Conservation (phyloP, 1,140 invertebrate species). For the Cylas formicarius region DNA sequence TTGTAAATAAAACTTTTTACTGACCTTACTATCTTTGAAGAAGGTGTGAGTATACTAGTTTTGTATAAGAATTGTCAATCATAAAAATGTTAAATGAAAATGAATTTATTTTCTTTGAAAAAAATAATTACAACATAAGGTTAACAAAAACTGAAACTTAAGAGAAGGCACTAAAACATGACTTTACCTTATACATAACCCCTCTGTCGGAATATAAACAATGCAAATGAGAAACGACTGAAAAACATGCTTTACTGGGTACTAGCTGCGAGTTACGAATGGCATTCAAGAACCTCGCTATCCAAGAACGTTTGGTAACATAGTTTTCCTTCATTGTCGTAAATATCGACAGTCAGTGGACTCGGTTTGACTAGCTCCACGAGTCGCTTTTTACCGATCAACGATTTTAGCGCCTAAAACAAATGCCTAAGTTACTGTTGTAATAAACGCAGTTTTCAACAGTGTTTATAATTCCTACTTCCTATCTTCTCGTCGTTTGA, state of each 20-base stretch:
- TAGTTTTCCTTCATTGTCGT: conserved; percentile 1
- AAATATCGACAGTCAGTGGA: conserved; percentile 12
- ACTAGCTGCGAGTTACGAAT: too few relatives aligned
- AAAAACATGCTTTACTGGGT: not conserved
- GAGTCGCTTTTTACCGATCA: conserved; percentile 3
- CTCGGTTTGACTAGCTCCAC: conserved; percentile 4
- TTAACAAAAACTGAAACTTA: conserved; percentile 16
- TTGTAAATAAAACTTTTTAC: too few relatives aligned
- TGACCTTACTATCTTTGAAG: too few relatives aligned
- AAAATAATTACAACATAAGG: conserved; percentile 18
- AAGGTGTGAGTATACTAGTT: too few relatives aligned
- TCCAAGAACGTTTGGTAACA: conserved; percentile 11
- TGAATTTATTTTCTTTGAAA: too few relatives aligned
- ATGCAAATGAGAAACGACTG: not conserved
- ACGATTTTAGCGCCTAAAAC: conserved; percentile 6
- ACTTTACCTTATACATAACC: not conserved
- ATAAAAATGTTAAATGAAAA: too few relatives aligned
- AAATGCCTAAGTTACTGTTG: not conserved
- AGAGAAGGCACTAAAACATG: conserved; percentile 1
- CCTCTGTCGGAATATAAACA: not conserved
- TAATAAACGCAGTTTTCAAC: too few relatives aligned
- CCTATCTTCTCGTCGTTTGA: conserved; percentile 1
- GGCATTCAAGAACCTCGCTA: conserved; percentile 3
- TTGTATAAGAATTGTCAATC: too few relatives aligned
- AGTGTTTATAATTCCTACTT: conserved; percentile 6